Evolutionary conservation across 2,888 invertebrate species (phyloP).

Genomic region (Limnephilus marmoratus): DNA sequence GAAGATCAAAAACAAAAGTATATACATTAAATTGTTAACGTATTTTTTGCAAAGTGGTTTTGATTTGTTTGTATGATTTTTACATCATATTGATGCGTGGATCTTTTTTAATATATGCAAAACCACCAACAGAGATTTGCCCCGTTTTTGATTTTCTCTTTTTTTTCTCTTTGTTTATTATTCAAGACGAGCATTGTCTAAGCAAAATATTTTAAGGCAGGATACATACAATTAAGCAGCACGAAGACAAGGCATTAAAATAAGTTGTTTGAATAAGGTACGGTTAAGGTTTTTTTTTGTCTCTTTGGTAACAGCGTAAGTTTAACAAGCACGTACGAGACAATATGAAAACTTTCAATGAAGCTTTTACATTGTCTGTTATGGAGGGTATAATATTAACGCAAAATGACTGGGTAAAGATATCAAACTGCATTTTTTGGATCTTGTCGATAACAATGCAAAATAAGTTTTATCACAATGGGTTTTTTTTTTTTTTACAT

Average conservation of each 20-base stretch:
- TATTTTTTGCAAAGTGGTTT: not conserved
- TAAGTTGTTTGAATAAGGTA: not conserved
- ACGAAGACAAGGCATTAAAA: conserved; percentile 17
- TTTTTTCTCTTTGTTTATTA: conserved; percentile 24
- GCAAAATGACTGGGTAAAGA: not conserved
- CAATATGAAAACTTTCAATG: not conserved
- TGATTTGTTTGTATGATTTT: not conserved
- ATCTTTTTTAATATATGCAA: conserved; percentile 37
- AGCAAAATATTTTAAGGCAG: conserved; percentile 6
- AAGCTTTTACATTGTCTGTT: not conserved
- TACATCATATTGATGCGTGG: not conserved
- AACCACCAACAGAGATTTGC: conserved; percentile 22
- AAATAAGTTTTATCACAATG: not conserved
- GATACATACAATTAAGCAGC: conserved; percentile 26
- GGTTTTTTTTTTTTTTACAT: too few species aligned
- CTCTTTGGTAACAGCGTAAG: not conserved
- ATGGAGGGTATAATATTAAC: not conserved
- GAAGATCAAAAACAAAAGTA: not conserved
- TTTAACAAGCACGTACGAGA: not conserved
- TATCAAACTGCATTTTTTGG: not conserved
- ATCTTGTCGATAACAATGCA: not conserved
- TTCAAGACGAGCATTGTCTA: conserved; percentile 35
- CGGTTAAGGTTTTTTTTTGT: conserved; percentile 1
- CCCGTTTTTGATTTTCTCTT: not conserved
- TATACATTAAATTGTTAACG: not conserved